These are phyloP conservation scores for Drosophila nigrodunni DNA, from an alignment of 1,140 invertebrate genomes.

Conservation along the genomic window DNA sequence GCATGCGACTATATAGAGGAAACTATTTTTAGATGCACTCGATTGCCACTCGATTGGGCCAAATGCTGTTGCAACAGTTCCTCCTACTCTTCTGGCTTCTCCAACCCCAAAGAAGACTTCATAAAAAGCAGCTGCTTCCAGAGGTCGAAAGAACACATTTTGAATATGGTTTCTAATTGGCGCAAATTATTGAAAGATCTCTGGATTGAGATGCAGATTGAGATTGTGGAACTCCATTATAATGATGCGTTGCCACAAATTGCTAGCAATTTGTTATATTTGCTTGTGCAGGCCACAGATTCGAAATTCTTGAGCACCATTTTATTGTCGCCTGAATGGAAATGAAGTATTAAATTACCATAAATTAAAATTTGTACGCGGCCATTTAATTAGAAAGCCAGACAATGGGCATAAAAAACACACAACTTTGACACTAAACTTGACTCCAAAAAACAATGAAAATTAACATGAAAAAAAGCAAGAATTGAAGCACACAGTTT, in stretches of 20 bases:
- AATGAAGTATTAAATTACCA: conserved; percentile 77
- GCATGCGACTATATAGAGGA: conserved; percentile 40
- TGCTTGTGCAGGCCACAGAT: conserved; percentile 31
- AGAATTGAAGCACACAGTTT: not conserved
- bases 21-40: conserved; percentile 70
- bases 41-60: conserved; percentile 66
- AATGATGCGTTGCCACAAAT: conserved; percentile 51
- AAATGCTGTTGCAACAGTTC: conserved; percentile 56
- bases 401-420: conserved; percentile 40
- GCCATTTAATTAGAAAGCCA: conserved; percentile 73
- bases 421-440: conserved; percentile 57
- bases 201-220: conserved; percentile 63
- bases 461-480: not conserved
- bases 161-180: conserved; percentile 74
- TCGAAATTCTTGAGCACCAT: not conserved
- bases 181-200: conserved; percentile 76
- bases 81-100: too few relatives aligned
- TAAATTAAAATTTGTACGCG: conserved; percentile 71
- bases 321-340: conserved; percentile 19
- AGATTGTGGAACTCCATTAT: conserved; percentile 50
- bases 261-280: conserved; percentile 63
- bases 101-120: conserved; percentile 28
- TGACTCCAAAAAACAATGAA: conserved; percentile 48
- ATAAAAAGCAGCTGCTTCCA: conserved; percentile 46
- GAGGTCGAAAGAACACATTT: conserved; percentile 47